A percentile compares a stretch with the other conserved stretches of the same genome.
These are phyloP conservation scores for Malurus alboscapulatus DNA, from an alignment of 2,113 vertebrate genomes.

Conservation along the genomic window DNA sequence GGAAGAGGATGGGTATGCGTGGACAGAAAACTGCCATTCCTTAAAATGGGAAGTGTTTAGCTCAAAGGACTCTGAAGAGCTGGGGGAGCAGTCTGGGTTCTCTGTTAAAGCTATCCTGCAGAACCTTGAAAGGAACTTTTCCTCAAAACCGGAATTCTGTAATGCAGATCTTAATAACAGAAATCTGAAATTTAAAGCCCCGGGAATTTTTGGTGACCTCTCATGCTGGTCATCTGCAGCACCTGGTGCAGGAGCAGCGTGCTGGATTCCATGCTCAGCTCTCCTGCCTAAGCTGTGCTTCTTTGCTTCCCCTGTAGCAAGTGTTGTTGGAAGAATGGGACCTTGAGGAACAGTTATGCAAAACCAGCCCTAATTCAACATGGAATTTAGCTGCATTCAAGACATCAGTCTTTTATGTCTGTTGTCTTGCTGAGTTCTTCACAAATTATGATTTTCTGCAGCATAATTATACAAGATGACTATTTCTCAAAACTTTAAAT, in stretches of 20 bases:
- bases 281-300: background rate
- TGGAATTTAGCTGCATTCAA: background rate
- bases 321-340: background rate
- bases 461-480: background rate
- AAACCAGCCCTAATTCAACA: background rate
- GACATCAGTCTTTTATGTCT: background rate
- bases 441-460: background rate
- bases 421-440: background rate
- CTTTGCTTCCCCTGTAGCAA: background rate
- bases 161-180: background rate
- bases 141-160: background rate
- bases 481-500: background rate
- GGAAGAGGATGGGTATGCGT: background rate
- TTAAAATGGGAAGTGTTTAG: background rate
- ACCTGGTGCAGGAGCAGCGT: fast-evolving
- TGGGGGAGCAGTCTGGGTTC: background rate
- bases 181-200: background rate
- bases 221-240: background rate
- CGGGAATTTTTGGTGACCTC: background rate
- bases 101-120: background rate
- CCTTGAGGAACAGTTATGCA: background rate
- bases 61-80: background rate
- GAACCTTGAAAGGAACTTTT: background rate
- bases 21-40: background rate
- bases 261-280: background rate